phyloP scores from a whole-genome alignment of 2,888 invertebrate species.

The Julus scandinavius region DNA sequence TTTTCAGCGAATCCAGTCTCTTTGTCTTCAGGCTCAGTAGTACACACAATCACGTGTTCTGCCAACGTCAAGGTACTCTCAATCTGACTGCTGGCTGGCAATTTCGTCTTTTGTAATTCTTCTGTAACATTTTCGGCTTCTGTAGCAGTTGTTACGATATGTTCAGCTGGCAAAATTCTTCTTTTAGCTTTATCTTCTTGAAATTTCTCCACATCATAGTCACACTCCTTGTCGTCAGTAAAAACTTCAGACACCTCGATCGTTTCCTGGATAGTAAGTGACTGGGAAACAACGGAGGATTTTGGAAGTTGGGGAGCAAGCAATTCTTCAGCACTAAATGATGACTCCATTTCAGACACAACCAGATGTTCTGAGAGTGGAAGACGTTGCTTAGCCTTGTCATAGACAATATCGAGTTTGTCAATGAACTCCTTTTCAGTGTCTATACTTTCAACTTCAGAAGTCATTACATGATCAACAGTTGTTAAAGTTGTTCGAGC shows the following conservation, averaged over 20 bases:
- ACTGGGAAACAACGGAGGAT: not conserved
- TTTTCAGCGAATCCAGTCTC: conserved; percentile 55
- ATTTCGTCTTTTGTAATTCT: conserved; percentile 54
- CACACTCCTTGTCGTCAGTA: conserved; percentile 55
- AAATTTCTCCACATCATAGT: conserved; percentile 52
- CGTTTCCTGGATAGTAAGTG: not conserved
- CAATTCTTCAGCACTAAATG: conserved; percentile 48
- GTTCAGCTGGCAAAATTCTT: conserved; percentile 54
- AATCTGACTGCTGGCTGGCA: conserved; percentile 51
- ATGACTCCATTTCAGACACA: conserved; percentile 50
- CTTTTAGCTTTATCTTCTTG: conserved; percentile 55
- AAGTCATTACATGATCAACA: conserved; percentile 59
- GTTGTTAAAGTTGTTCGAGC: conserved; percentile 59
- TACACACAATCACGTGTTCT: conserved; percentile 47
- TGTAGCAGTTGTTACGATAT: conserved; percentile 53
- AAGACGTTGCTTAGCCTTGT: conserved; percentile 53
- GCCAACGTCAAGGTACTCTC: conserved; percentile 50
- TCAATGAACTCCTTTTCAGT: conserved; percentile 57
- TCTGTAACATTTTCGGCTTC: conserved; percentile 52
- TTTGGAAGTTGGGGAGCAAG: conserved; percentile 15
- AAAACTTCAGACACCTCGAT: conserved; percentile 48
- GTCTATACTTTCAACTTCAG: conserved; percentile 58
- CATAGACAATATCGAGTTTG: conserved; percentile 45
- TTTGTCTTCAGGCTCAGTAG: conserved; percentile 50
- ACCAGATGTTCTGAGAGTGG: conserved; percentile 54